Percentiles rank a stretch among this genome's conserved stretches.
Conservation (phyloP, 2,888 invertebrate genomes). For the Rhaphigaster nebulosa region DNA sequence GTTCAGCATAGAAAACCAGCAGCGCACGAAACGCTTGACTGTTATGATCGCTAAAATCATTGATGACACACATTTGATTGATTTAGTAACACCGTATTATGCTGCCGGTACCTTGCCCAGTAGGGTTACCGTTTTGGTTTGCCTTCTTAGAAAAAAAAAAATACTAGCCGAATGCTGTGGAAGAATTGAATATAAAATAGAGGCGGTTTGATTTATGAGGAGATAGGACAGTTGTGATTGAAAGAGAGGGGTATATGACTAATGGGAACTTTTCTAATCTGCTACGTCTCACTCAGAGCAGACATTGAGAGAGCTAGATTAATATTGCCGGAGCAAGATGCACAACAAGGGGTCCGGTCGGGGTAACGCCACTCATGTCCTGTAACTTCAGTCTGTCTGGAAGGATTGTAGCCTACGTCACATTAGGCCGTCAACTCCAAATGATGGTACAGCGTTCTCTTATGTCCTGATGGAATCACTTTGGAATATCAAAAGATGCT, state of each 20-base stretch:
- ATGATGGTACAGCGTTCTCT: not conserved
- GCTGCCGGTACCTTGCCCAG: not conserved
- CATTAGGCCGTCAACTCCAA: not conserved
- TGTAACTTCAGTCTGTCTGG: not conserved
- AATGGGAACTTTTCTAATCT: conserved; percentile 44
- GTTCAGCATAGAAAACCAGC: too few relatives aligned
- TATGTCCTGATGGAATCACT: not conserved
- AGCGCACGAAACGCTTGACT: too few relatives aligned
- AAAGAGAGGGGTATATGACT: conserved; percentile 45
- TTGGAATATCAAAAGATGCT: not conserved
- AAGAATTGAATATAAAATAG: conserved; percentile 48
- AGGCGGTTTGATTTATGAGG: conserved; percentile 51
- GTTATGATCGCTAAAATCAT: too few relatives aligned
- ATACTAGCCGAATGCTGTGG: not conserved
- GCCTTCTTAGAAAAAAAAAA: not conserved
- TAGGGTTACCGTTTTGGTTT: not conserved
- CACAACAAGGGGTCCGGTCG: conserved; percentile 23
- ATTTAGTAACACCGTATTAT: too few relatives aligned
- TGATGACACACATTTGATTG: too few relatives aligned
- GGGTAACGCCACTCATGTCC: not conserved
- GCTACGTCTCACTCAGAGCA: conserved; percentile 22
- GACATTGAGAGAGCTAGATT: not conserved
- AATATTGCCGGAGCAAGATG: conserved; percentile 2
- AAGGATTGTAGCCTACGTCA: not conserved
- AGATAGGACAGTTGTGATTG: conserved; percentile 50